phyloP scores from a whole-genome alignment of 2,797 vertebrate genomes.

The Halcyon leucocephala region DNA sequence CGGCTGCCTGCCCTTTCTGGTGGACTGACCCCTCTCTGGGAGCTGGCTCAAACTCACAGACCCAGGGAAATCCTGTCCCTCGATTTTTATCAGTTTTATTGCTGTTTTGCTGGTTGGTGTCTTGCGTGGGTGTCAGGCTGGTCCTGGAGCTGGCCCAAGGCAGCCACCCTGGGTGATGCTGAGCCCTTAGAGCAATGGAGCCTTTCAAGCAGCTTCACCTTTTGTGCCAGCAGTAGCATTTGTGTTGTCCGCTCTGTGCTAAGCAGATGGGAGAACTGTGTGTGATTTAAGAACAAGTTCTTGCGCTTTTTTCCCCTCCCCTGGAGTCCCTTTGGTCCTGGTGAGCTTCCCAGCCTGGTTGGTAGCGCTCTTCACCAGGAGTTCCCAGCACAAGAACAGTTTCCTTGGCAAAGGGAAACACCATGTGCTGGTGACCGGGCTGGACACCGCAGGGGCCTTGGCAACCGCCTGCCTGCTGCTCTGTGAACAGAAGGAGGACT shows the following conservation, averaged over 20 bases:
- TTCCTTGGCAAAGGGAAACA: neutral
- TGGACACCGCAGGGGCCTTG: neutral
- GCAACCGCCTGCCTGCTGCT: neutral
- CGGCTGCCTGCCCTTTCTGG: neutral
- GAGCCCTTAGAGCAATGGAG: neutral
- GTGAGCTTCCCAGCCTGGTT: neutral
- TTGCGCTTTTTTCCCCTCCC: neutral
- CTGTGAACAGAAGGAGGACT: neutral
- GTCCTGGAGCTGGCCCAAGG: neutral
- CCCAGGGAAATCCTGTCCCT: neutral
- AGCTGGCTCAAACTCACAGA: neutral
- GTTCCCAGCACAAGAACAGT: neutral
- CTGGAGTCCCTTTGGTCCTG: neutral
- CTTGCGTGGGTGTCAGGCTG: neutral
- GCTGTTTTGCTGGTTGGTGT: neutral
- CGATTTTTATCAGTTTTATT: accelerated
- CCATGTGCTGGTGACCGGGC: neutral
- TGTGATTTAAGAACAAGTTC: neutral
- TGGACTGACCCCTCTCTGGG: neutral
- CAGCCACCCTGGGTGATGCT: neutral
- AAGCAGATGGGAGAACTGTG: neutral
- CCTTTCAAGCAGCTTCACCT: neutral
- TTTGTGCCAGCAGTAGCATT: neutral
- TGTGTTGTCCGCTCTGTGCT: neutral
- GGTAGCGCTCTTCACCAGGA: neutral